These are phyloP conservation scores for Sycobia sp. DNA, from an alignment of 1,140 invertebrate genomes.

Conservation along the genomic window DNA sequence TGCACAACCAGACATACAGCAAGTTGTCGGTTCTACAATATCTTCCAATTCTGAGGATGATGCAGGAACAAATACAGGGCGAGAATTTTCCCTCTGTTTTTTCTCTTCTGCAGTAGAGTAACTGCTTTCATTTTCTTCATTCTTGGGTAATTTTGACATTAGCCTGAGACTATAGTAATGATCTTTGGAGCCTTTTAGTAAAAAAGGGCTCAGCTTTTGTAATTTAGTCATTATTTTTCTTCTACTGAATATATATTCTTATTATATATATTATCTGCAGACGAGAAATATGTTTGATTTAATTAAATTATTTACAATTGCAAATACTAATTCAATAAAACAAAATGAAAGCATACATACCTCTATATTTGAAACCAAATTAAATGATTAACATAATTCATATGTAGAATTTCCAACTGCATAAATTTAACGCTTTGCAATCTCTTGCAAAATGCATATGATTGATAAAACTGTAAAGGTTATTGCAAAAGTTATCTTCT, in stretches of 20 bases:
- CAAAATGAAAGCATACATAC: no score
- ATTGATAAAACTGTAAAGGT: background rate
- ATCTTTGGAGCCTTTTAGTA: background rate
- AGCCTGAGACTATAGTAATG: background rate
- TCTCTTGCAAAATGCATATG: no score
- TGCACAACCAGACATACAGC: constrained; percentile 91
- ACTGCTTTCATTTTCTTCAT: background rate
- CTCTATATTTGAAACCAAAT: no score
- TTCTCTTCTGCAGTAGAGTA: background rate
- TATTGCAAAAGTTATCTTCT: background rate
- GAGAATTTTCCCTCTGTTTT: constrained; percentile 11
- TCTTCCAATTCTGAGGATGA: background rate
- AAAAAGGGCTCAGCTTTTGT: background rate
- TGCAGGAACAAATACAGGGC: no score
- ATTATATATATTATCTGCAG: no score
- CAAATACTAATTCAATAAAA: no score
- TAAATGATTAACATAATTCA: no score
- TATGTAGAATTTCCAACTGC: no score
- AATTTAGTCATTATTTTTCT: constrained; percentile 13
- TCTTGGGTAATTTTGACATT: background rate
- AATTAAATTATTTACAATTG: no score
- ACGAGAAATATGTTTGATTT: no score
- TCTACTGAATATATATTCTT: no score
- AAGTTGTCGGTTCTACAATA: constrained; percentile 73
- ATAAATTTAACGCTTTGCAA: no score